Evolutionary conservation across 2,797 vertebrate genomes (phyloP), one percentile per base, ranked within the genome.

Genomic region (Xenentodon cancila): DNA sequence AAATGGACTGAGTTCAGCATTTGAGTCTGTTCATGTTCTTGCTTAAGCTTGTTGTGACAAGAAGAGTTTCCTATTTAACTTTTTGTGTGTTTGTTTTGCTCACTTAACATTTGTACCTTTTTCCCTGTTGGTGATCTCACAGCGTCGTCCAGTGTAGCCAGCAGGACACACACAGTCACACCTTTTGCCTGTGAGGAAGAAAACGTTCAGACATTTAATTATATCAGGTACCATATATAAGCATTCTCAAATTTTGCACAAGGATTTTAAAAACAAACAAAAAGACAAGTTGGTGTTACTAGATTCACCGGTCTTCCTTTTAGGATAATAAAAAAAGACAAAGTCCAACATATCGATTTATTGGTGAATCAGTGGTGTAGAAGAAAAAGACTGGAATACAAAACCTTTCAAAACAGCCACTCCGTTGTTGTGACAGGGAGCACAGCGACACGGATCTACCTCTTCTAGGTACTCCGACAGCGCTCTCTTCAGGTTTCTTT

Each of bases 111-210:
- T n/a, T 25, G 25, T 25, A 97, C 96, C 89, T 87, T 82, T 87
- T 87, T 15, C 67, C 46, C 86, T 90, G 0, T 64, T 1, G 17
- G 92, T 94, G 70, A 91, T 81, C 87, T 99, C 95, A 73, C 97
- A 99, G 89, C 93, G 94, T 0, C 34, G 5, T 48, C 97, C 97
- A 0, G 68, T 77, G 86, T 87, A 92, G 45, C 97, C 96, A 0
- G 66, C 4, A 12, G 97, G 96, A 87, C 97, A 99, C 44, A 97
- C n/a, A 60, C 97, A 99, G 19, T 95, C 91, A 82, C 97, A 98
- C 69, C 80, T 82, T 1, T 91, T 89, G 59, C 93, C 97, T 98
- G 85, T 19, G 73, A 82, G 16, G 37, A 50, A 59, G 69, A 76
- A 21, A 34, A 61, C n/a, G 56, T 20, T 1, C 19, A 20, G 7